phyloP scores from a whole-genome alignment of 1,140 invertebrate genomes.

The Cotesia vestalis region DNA sequence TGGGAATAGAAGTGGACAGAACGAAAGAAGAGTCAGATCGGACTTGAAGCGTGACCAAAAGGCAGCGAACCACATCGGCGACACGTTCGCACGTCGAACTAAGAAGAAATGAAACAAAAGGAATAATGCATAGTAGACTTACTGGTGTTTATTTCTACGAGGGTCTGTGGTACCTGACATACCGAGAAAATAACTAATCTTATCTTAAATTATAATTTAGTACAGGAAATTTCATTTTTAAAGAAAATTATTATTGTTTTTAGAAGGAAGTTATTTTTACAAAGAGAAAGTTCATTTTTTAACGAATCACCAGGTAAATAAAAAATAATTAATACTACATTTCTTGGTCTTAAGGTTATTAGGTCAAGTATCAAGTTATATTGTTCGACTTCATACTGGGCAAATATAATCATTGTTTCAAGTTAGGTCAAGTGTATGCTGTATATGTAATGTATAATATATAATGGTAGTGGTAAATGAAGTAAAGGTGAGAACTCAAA shows the following conservation, averaged over 20 bases:
- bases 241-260: too few relatives aligned
- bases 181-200: neutral
- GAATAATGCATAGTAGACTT: neutral
- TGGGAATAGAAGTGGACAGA: conserved; percentile 30
- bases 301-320: too few relatives aligned
- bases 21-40: conserved; percentile 32
- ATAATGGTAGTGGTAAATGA: neutral
- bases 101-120: neutral
- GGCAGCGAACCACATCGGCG: conserved; percentile 30
- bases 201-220: too few relatives aligned
- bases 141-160: neutral
- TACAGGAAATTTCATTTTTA: too few relatives aligned
- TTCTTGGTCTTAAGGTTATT: neutral
- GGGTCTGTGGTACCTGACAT: neutral
- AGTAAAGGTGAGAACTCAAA: conserved; percentile 11
- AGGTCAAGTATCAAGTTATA: neutral
- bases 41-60: conserved; percentile 49
- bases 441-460: too few relatives aligned
- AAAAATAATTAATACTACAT: neutral
- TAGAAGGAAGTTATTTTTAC: too few relatives aligned
- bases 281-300: too few relatives aligned
- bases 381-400: neutral
- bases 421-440: conserved; percentile 28
- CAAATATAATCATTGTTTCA: conserved; percentile 28
- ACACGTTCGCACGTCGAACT: conserved; percentile 20